Conservation (phyloP, 2,797 vertebrate species). For the Phataginus tricuspis region DNA sequence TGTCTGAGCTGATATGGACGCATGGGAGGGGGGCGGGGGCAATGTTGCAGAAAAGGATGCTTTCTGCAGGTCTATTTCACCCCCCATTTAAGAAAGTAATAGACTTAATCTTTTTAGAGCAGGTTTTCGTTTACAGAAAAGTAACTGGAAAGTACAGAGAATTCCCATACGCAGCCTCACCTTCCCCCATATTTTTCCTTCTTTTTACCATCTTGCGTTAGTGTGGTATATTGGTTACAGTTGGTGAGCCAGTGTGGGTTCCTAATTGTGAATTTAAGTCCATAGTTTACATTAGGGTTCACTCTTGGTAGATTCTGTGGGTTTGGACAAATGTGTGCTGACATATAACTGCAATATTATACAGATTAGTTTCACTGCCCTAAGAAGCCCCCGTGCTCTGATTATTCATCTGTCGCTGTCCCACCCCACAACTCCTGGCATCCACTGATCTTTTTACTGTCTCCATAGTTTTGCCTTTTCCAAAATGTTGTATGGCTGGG, state of each 20-base stretch:
- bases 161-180: not conserved
- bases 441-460: not conserved
- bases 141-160: not conserved
- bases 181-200: not conserved
- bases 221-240: not conserved
- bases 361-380: not conserved
- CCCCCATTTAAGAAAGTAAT: not conserved
- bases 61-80: not conserved
- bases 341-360: not conserved
- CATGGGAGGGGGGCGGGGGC: rapidly evolving
- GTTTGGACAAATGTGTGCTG: not conserved
- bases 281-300: not conserved
- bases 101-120: not conserved
- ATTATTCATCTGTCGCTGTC: not conserved
- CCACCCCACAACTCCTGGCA: not conserved
- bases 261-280: not conserved
- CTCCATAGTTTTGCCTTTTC: not conserved
- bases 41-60: not conserved
- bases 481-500: not conserved
- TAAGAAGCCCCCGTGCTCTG: not conserved
- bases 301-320: not conserved
- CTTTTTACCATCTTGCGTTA: not conserved
- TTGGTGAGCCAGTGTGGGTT: not conserved
- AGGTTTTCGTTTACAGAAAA: not conserved
- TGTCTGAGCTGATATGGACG: rapidly evolving